A percentile compares a stretch with the other conserved stretches of the same genome.
These are phyloP conservation scores for Sarcophaga bullata DNA, from an alignment of 1,140 invertebrate species.

Conservation along the genomic window DNA sequence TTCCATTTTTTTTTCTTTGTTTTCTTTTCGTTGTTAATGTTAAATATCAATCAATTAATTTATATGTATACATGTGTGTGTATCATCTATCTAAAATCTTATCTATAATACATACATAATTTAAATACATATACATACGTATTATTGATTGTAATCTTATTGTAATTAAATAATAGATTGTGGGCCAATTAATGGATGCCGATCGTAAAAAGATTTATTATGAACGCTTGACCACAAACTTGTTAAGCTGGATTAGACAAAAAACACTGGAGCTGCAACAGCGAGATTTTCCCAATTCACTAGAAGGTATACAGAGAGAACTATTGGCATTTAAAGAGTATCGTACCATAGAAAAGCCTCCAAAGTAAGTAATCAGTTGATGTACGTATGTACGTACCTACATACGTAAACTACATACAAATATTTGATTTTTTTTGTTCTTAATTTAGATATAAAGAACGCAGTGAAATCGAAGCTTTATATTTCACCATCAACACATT, in stretches of 20 bases:
- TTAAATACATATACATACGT: too few species aligned
- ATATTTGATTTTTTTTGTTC: background rate
- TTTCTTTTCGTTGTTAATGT: background rate
- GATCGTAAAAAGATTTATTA: conserved; percentile 92
- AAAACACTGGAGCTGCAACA: conserved; percentile 89
- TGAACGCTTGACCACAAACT: conserved; percentile 81
- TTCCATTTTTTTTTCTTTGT: background rate
- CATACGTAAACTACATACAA: conserved; percentile 12
- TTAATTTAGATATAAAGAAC: conserved; percentile 84
- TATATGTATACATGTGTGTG: background rate
- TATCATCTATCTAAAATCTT: background rate
- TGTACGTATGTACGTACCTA: background rate
- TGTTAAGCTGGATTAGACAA: conserved; percentile 93
- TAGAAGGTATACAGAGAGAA: conserved; percentile 94
- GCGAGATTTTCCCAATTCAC: conserved; percentile 91
- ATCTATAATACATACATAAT: background rate
- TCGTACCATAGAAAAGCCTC: conserved; percentile 96
- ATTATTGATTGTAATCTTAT: conserved; percentile 7
- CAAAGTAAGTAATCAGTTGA: conserved; percentile 76
- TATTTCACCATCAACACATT: conserved; percentile 98
- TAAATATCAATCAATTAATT: background rate
- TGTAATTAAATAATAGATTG: conserved; percentile 74
- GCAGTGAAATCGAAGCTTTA: conserved; percentile 95
- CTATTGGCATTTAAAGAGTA: conserved; percentile 94
- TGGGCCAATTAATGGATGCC: conserved; percentile 94